These are phyloP conservation scores for Eupeodes corollae DNA, from an alignment of 1,140 invertebrate species.

Conservation along the genomic window DNA sequence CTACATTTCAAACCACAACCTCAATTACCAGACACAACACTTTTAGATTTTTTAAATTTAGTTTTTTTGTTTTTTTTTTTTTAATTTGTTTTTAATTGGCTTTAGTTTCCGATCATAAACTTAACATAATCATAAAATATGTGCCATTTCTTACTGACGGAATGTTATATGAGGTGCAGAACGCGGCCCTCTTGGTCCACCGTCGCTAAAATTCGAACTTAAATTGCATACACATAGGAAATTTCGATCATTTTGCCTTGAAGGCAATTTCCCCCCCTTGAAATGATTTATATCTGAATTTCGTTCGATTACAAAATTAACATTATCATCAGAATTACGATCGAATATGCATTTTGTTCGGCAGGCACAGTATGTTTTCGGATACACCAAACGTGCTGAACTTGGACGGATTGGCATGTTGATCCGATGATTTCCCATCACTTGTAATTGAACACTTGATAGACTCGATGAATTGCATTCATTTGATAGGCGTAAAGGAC, in stretches of 20 bases:
- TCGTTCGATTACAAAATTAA: slow-evolving; percentile 9
- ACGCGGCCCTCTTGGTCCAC: slow-evolving; percentile 18
- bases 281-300: neutral
- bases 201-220: slow-evolving; percentile 16
- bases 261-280: neutral
- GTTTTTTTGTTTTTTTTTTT: no score
- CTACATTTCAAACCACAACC: no score
- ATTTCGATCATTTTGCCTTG: slow-evolving; percentile 11
- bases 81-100: no score
- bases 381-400: neutral
- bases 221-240: slow-evolving; percentile 25
- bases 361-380: slow-evolving; percentile 21
- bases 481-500: slow-evolving; percentile 3
- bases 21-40: no score
- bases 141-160: slow-evolving; percentile 10
- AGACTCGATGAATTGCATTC: neutral
- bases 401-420: neutral
- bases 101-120: no score
- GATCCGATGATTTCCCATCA: neutral
- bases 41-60: no score
- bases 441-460: slow-evolving; percentile 3
- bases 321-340: slow-evolving; percentile 28
- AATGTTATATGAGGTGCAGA: slow-evolving; percentile 30
- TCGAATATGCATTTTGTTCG: slow-evolving; percentile 27
- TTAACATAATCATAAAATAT: no score